Evolutionary conservation across 2,888 invertebrate species (phyloP), one percentile per base, ranked within the genome.

Genomic region (Mimas tiliae): DNA sequence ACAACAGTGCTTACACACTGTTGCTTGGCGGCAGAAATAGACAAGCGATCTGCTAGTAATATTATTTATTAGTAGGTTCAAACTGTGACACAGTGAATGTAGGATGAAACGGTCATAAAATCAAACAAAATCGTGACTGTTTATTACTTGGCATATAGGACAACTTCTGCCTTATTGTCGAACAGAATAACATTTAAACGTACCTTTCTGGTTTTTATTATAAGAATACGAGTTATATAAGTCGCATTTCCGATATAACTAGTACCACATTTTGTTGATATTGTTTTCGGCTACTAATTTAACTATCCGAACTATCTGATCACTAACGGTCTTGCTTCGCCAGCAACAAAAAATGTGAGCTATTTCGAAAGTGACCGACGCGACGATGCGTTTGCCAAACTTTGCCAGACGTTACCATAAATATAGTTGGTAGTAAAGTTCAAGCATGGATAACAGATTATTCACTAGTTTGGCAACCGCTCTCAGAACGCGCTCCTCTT

Each of bases 391-490:
- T 58, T 58, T 42, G 58, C 58, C 42, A 58, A 42, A 58, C 19
- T 58, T 55, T 55, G 38, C 34, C 55, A 38, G 55, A 55, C 55
- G 38, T 38, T 55, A 38, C 38, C 55, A 55, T 38, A 55, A n/a
- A 55, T 38, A 55, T 38, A 38, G 58, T 58, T 58, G 11, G 58
- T 42, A 21, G 58, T 42, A 42, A 58, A 58, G 19, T 58, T 42
- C 42, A 42, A 58, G 38, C 42, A 42, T 42, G 14, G 58, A 19
- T 58, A 58, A 58, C 19, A 42, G 38, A 55, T 66, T 63, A 55
- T 55, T 38, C 55, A 38, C 16, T 55, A 11, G 55, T 55, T 55
- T 55, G 55, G 55, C 55, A 55, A 38, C 9, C 34, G 38, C 42
- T 42, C 58, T 58, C 42, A 38, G 12, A 19, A 11, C 58, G 42